Percentiles rank a stretch among this genome's conserved stretches.
These are phyloP conservation scores for Amphimedon queenslandica DNA, from an alignment of 37 sponge, comb jelly and placozoan genomes.

Conservation along the genomic window DNA sequence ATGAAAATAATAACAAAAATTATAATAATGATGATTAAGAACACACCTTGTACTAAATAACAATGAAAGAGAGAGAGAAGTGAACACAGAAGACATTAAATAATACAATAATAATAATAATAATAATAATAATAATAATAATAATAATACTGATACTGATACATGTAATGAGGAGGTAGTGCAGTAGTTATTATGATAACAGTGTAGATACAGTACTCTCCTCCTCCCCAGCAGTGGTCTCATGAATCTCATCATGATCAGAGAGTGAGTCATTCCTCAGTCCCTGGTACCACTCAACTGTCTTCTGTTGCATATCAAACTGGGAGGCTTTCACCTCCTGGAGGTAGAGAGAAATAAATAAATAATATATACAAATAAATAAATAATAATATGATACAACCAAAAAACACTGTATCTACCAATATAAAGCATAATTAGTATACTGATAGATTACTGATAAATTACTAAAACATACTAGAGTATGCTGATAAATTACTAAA, in stretches of 20 bases:
- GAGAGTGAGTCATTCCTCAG: conserved; percentile 37
- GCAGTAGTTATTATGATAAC: too few species aligned
- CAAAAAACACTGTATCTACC: background rate
- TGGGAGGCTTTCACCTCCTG: conserved; percentile 71
- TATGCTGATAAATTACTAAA: background rate
- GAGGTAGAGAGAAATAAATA: background rate
- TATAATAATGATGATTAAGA: too few species aligned
- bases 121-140: too few species aligned
- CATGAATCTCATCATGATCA: conserved; percentile 30
- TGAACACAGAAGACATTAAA: background rate
- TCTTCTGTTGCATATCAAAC: conserved; percentile 68
- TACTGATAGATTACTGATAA: too few species aligned
- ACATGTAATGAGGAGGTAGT: too few species aligned
- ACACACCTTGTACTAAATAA: background rate
- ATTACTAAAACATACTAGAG: too few species aligned
- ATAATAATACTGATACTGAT: too few species aligned
- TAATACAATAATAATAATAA: too few species aligned
- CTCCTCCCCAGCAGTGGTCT: too few species aligned
- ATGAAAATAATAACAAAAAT: background rate
- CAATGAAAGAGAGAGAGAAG: background rate
- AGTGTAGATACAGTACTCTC: conserved; percentile 1
- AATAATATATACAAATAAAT: too few species aligned
- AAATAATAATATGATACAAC: background rate
- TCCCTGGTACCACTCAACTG: conserved; percentile 74
- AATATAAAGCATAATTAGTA: conserved; percentile 1